Evolutionary conservation across 2,888 invertebrate species (phyloP), one percentile per base, ranked within the genome.

Genomic region (Allophyes oxyacanthae): DNA sequence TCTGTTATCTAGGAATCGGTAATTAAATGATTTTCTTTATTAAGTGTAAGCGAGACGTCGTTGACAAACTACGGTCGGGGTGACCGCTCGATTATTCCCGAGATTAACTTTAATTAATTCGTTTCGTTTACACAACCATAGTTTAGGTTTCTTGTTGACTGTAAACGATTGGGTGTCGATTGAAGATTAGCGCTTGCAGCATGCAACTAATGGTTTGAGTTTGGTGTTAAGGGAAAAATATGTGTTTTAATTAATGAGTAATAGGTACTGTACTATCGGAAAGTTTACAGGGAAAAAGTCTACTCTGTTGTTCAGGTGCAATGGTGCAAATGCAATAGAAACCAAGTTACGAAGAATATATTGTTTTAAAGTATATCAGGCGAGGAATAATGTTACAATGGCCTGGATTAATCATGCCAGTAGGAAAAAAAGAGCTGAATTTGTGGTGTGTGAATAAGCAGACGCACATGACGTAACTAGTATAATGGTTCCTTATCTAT

Each of bases 21-120:
- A 83, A 80, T 82, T 77, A 81, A 80, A 77, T 64, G 59, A 72
- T 76, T 71, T 70, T 69, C 72, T 72, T 72, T 64, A 66, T 50
- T 58, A 54, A 59, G 43, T 56, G 60, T 60, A 53, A 43, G 48
- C 25, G 59, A 61, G 64, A 49, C 46, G 57, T 65, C 67, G 66
- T 72, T 77, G 80, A 82, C 80, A 81, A 81, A 82, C 77, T 78
- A 65, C 64, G 63, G 42, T 30, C 38, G 58, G 58, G 57, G 64
- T 58, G 65, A 60, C 57, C 54, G 56, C 65, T 64, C 64, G 70
- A 72, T 69, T 60, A 62, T 72, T 58, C 45, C 26, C 20, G 11
- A 71, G 75, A 75, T 72, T 68, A 75, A 37, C 13, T 49, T 38
- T 61, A 63, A 75, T 65, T 56, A 65, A 65, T 75, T 63, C 60